Base-by-base conservation (phyloP, 2,797 vertebrate species). In the Hozukius guyotensis region DNA sequence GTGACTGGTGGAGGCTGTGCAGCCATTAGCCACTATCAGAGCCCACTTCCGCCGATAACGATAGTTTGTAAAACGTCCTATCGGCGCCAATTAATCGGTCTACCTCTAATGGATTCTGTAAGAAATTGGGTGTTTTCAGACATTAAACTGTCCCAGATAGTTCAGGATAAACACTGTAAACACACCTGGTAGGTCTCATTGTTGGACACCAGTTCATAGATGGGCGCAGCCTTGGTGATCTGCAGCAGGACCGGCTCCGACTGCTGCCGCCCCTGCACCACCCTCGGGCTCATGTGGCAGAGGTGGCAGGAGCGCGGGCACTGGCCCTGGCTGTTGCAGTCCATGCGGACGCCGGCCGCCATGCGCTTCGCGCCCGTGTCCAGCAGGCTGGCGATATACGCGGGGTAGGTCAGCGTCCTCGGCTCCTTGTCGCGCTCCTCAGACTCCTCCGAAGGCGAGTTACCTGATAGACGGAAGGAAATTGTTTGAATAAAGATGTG, bases 161-260 rank as follows among this genome's bases (percentile, higher is more conserved):
- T 55, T 24, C 14, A 32, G 12, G 29, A 36, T 8, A 34, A 59
- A 31, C 34, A n/a, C 3, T 0, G 14, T 18, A 83, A 90, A 18
- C 78, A 99, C 79, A 99, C 99, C 97, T 97, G 96, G 91, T 97
- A 98, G 6, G 99, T 99, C 89, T 98, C 97, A 20, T 97, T 97
- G 96, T 98, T 98, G 92, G 97, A 97, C 87, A 99, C 97, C 86
- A 99, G 91, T 65, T 99, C 98, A 2, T 98, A 99, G 90, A 99
- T 96, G 4, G 98, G 98, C 0, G 96, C 93, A 0, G 99, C 97
- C 81, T 98, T 98, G 81, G 97, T 99, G 89, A 99, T 97, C 86
- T 98, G 97, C 84, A 99, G 94, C 76, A 99, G 95, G 36, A 99
- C 96, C 0, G 98, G 98, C 65, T 99, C 97, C 0, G 97, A 95